phyloP scores from a whole-genome alignment of 2,888 invertebrate species.

The Aspidapion aeneum region DNA sequence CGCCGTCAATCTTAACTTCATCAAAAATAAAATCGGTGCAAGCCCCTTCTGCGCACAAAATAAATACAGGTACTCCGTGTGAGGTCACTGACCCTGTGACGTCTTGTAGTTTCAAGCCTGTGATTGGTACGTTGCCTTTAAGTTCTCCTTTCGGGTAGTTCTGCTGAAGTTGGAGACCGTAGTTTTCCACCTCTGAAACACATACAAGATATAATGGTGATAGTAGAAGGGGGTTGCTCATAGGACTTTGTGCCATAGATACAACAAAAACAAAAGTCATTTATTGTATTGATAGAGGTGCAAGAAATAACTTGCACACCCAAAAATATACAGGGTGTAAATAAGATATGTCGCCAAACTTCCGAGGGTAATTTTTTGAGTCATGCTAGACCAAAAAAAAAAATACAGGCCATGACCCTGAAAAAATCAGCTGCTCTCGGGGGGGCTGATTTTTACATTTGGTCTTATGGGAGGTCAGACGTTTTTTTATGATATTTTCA shows the following conservation, averaged over 20 bases:
- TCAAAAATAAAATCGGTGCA: constrained; percentile 28
- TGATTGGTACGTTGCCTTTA: constrained; percentile 28
- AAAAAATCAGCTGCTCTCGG: too few species aligned
- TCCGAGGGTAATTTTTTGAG: too few species aligned
- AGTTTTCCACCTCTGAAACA: constrained; percentile 24
- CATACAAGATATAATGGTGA: too few species aligned
- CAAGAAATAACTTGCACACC: neutral
- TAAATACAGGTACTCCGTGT: constrained; percentile 18
- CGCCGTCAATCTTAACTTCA: constrained; percentile 23
- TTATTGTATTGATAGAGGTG: neutral
- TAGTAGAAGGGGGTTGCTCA: too few species aligned
- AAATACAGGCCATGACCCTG: too few species aligned
- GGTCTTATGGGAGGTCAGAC: too few species aligned
- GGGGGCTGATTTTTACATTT: too few species aligned
- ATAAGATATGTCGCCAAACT: too few species aligned
- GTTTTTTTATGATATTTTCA: too few species aligned
- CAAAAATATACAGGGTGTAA: too few species aligned
- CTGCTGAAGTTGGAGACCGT: constrained; percentile 25
- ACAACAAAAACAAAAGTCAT: neutral
- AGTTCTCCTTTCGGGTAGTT: constrained; percentile 26
- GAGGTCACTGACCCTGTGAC: constrained; percentile 22
- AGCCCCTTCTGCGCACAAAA: constrained; percentile 26
- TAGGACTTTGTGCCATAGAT: too few species aligned
- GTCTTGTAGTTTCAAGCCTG: constrained; percentile 23
- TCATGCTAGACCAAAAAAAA: too few species aligned